phyloP scores from a whole-genome alignment of 2,888 invertebrate genomes.

The Sclerodermus sp. region DNA sequence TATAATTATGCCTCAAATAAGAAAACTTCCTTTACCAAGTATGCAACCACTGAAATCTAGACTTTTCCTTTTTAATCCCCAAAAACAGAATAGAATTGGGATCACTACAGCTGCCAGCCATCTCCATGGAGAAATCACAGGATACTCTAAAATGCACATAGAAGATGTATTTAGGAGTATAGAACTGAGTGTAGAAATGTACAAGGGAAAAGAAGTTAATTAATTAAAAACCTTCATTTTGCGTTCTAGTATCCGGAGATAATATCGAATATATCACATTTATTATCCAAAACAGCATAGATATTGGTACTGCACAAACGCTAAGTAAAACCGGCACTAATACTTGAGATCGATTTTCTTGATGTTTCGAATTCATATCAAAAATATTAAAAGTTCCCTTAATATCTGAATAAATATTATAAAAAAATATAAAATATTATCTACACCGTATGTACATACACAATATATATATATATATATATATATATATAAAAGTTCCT shows the following conservation, averaged over 20 bases:
- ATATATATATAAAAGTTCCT: too few species aligned
- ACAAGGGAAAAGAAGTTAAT: too few species aligned
- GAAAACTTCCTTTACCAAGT: constrained; percentile 57
- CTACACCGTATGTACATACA: too few species aligned
- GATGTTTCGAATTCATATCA: constrained; percentile 14
- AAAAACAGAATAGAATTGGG: constrained; percentile 68
- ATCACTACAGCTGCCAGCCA: constrained; percentile 69
- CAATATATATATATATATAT: too few species aligned
- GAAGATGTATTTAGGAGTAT: too few species aligned
- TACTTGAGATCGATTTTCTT: constrained; percentile 28
- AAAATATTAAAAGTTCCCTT: not conserved
- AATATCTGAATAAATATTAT: too few species aligned
- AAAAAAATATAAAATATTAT: too few species aligned
- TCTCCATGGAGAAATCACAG: constrained; percentile 66
- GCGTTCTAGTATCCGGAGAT: constrained; percentile 60
- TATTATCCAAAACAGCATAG: constrained; percentile 75
- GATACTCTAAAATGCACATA: too few species aligned
- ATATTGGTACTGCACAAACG: constrained; percentile 73
- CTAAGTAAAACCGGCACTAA: constrained; percentile 67
- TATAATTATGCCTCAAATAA: not conserved
- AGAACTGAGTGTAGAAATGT: too few species aligned
- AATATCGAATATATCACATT: constrained; percentile 71
- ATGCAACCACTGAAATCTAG: constrained; percentile 72
- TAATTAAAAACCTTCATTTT: constrained; percentile 42
- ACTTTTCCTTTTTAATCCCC: constrained; percentile 71